These are phyloP conservation scores for Frankliniella fusca DNA, from an alignment of 2,888 invertebrate genomes.

Conservation along the genomic window DNA sequence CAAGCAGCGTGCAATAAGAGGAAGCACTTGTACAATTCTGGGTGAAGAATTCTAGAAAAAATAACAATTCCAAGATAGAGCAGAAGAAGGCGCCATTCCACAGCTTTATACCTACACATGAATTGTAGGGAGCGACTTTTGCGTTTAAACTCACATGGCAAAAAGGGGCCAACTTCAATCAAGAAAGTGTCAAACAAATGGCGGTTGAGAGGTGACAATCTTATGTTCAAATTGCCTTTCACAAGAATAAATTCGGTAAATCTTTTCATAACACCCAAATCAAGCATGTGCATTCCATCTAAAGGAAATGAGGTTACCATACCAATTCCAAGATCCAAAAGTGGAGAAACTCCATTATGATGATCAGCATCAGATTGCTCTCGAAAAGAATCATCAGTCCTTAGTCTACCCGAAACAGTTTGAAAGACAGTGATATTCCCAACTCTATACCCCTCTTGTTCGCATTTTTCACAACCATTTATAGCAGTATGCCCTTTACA, in stretches of 20 bases:
- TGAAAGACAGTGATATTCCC: conserved; percentile 37
- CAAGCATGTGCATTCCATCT: conserved; percentile 34
- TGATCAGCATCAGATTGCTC: conserved; percentile 34
- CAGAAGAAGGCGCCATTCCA: conserved; percentile 41
- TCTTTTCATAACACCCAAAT: conserved; percentile 34
- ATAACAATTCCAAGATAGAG: conserved; percentile 41
- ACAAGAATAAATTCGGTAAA: no score
- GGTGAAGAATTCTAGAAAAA: conserved; percentile 37
- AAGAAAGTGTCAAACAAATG: no score
- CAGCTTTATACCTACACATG: conserved; percentile 39
- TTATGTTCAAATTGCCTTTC: no score
- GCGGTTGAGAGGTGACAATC: no score
- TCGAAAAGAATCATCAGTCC: conserved; percentile 37
- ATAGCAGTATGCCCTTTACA: conserved; percentile 38
- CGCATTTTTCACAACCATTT: conserved; percentile 37
- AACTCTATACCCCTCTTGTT: conserved; percentile 35
- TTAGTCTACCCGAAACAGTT: conserved; percentile 37
- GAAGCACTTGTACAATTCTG: conserved; percentile 39
- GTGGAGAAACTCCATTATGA: conserved; percentile 30
- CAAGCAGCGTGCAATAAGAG: conserved; percentile 38
- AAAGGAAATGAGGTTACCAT: conserved; percentile 33
- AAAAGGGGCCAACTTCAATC: conserved; percentile 33
- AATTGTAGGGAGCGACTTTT: conserved; percentile 37
- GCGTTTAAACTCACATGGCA: conserved; percentile 41
- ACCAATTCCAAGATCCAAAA: conserved; percentile 28